Evolutionary conservation across 1,140 invertebrate species (phyloP).

Genomic region (Pseudomyrmex dendroicus): DNA sequence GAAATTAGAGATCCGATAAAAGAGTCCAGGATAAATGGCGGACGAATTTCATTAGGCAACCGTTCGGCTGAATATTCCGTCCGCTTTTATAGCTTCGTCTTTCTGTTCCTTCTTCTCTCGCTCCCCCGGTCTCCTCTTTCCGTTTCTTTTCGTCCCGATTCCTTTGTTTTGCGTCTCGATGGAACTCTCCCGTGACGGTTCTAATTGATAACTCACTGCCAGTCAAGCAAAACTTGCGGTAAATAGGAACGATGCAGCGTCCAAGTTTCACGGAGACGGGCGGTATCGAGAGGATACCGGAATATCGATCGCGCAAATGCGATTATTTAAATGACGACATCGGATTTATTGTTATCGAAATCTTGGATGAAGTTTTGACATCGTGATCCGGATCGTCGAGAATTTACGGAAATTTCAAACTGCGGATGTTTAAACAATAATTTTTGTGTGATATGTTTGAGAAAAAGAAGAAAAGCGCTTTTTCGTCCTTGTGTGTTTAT

Average conservation of each 20-base stretch:
- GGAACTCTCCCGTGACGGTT: conserved; percentile 27
- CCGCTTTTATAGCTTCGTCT: background rate
- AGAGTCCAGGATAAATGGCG: conserved; percentile 58
- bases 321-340: conserved; percentile 51
- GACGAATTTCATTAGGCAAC: conserved; percentile 62
- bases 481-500: no score
- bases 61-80: conserved; percentile 57
- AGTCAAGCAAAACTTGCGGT: conserved; percentile 40
- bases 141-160: background rate
- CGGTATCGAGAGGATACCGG: conserved; percentile 8
- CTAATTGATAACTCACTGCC: conserved; percentile 54
- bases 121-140: background rate
- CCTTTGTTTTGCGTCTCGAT: conserved; percentile 34
- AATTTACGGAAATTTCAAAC: background rate
- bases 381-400: conserved; percentile 16
- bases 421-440: background rate
- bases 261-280: background rate
- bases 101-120: background rate
- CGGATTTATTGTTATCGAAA: conserved; percentile 51
- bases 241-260: conserved; percentile 43
- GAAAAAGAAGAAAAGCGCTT: background rate
- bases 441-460: no score
- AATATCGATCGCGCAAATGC: conserved; percentile 45
- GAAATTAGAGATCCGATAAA: conserved; percentile 66
- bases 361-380: background rate